These are phyloP conservation scores for Netelia inedita DNA, from an alignment of 2,888 invertebrate species.

Conservation along the genomic window DNA sequence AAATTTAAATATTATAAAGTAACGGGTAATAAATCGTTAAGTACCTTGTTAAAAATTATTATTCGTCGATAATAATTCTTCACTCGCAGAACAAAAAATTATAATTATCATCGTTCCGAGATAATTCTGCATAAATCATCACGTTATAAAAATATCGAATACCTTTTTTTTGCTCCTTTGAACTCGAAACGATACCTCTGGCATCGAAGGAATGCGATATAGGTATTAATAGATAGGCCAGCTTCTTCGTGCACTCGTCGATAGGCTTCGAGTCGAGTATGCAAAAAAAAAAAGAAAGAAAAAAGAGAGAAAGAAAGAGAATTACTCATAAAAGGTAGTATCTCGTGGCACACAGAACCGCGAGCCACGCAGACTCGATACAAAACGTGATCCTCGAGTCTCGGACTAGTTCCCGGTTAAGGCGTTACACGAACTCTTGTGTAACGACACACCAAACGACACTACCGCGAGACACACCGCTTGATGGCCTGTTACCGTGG, in stretches of 20 bases:
- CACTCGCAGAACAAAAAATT: no score
- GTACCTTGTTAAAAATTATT: no score
- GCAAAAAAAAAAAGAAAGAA: conserved; percentile 15
- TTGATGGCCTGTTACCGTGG: conserved; percentile 22
- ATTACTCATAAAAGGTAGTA: conserved; percentile 58
- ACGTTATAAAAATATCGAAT: neutral
- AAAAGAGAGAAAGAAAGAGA: neutral
- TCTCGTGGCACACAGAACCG: neutral
- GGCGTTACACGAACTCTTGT: conserved; percentile 80
- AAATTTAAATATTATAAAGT: no score
- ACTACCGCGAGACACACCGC: conserved; percentile 36
- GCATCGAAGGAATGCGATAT: neutral
- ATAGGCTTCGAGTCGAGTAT: conserved; percentile 12
- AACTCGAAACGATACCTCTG: neutral
- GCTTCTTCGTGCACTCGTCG: conserved; percentile 11
- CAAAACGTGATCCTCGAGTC: conserved; percentile 57
- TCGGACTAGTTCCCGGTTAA: conserved; percentile 81
- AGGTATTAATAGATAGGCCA: conserved; percentile 12
- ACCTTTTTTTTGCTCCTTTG: neutral
- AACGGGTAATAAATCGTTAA: no score
- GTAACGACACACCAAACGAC: conserved; percentile 74
- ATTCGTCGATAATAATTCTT: no score
- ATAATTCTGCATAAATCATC: neutral
- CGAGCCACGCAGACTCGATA: conserved; percentile 29
- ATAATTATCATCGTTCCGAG: no score